These are phyloP conservation scores for Whitmania pigra DNA, from an alignment of 1,140 invertebrate genomes.

Conservation along the genomic window DNA sequence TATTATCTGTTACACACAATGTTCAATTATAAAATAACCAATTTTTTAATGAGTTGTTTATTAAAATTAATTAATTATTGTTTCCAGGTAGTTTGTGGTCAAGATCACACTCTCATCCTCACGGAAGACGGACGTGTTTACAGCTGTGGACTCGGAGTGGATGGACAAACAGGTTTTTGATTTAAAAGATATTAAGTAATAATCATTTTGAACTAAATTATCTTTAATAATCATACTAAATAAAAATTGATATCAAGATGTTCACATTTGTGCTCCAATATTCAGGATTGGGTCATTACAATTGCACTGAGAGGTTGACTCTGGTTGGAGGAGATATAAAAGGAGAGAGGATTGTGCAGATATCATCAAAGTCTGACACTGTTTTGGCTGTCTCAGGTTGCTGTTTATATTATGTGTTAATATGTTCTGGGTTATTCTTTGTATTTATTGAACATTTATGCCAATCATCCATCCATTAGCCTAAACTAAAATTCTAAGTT, in stretches of 20 bases:
- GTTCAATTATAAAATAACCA: background rate
- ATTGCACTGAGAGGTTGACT: conserved; percentile 27
- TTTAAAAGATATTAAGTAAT: background rate
- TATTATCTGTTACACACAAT: background rate
- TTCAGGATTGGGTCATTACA: conserved; percentile 36
- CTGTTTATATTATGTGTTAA: no score
- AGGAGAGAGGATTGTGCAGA: conserved; percentile 62
- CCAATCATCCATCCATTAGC: no score
- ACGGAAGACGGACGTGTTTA: conserved; percentile 67
- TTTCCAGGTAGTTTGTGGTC: conserved; percentile 61
- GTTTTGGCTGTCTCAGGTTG: conserved; percentile 72
- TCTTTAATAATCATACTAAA: no score
- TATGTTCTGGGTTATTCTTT: no score
- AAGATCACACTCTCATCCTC: conserved; percentile 71
- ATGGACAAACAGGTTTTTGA: conserved; percentile 75
- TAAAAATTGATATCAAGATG: no score
- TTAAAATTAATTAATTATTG: conserved; percentile 17
- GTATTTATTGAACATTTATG: no score
- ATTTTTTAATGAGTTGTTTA: conserved; percentile 6
- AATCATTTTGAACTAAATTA: no score
- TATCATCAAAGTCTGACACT: conserved; percentile 69
- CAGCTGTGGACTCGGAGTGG: conserved; percentile 81
- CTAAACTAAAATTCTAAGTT: no score
- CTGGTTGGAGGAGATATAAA: conserved; percentile 66
- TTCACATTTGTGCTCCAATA: conserved; percentile 3